phyloP scores from a whole-genome alignment of 1,140 invertebrate genomes.

The Kradibia gibbosae region DNA sequence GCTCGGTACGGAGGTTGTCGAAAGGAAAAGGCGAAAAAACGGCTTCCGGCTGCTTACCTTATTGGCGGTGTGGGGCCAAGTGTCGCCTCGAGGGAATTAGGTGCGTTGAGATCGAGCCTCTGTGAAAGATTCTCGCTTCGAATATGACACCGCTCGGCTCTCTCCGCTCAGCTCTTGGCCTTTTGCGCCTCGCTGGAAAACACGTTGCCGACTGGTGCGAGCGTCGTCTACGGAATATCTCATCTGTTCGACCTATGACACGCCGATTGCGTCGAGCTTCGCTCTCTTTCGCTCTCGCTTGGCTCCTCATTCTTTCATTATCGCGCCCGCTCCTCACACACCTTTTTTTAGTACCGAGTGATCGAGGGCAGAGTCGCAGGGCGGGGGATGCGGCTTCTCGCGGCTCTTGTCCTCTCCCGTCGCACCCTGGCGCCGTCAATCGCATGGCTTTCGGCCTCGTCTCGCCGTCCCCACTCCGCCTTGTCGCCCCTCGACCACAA shows the following conservation, averaged over 20 bases:
- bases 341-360: conserved; percentile 2
- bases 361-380: neutral
- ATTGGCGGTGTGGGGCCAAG: neutral
- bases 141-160: neutral
- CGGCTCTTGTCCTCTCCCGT: neutral
- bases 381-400: too few relatives aligned
- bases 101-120: neutral
- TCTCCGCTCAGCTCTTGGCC: neutral
- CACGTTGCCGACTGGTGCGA: conserved; percentile 61
- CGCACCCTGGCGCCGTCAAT: neutral
- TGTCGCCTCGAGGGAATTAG: too few relatives aligned
- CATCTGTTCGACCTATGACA: conserved; percentile 69
- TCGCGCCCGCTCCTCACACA: conserved; percentile 1
- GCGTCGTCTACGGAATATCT: conserved; percentile 61
- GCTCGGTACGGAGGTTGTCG: too few relatives aligned
- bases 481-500: neutral
- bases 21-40: too few relatives aligned
- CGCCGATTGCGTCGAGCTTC: conserved; percentile 44
- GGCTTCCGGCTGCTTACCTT: neutral
- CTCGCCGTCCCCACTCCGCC: neutral
- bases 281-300: neutral
- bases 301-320: neutral
- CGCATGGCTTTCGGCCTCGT: neutral
- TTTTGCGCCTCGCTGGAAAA: conserved; percentile 59
- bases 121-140: neutral